Percentiles rank a stretch among this genome's conserved stretches.
phyloP scores from a whole-genome alignment of 2,888 invertebrate species.

The Temnothorax unifasciatus region DNA sequence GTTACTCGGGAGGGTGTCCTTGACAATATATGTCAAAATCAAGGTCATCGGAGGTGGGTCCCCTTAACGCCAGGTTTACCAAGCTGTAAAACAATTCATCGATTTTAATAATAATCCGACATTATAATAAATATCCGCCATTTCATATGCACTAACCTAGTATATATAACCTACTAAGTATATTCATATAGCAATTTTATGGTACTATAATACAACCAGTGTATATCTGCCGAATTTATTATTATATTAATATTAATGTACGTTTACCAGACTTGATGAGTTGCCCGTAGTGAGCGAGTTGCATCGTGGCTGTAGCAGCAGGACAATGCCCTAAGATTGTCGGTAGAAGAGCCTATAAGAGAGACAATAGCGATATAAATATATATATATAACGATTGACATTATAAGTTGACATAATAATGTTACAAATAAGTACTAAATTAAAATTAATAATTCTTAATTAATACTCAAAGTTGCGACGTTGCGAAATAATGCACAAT shows the following conservation, averaged over 20 bases:
- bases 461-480: background rate
- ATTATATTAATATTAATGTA: background rate
- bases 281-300: slow-evolving; percentile 82
- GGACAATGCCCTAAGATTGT: slow-evolving; percentile 81
- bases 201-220: background rate
- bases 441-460: background rate
- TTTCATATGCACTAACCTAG: background rate
- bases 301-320: slow-evolving; percentile 82
- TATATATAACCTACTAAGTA: background rate
- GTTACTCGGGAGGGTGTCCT: too few species aligned
- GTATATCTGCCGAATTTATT: background rate
- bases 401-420: background rate
- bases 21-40: too few species aligned
- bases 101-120: too few species aligned
- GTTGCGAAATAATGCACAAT: background rate
- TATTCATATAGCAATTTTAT: background rate
- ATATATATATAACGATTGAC: background rate
- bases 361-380: background rate
- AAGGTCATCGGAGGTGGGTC: too few species aligned
- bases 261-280: slow-evolving; percentile 79
- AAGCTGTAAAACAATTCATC: too few species aligned
- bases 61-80: too few species aligned
- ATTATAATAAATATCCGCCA: too few species aligned
- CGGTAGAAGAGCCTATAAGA: slow-evolving; percentile 76
- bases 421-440: background rate